phyloP scores from a whole-genome alignment of 2,113 vertebrate genomes.

The Bufo gargarizans region DNA sequence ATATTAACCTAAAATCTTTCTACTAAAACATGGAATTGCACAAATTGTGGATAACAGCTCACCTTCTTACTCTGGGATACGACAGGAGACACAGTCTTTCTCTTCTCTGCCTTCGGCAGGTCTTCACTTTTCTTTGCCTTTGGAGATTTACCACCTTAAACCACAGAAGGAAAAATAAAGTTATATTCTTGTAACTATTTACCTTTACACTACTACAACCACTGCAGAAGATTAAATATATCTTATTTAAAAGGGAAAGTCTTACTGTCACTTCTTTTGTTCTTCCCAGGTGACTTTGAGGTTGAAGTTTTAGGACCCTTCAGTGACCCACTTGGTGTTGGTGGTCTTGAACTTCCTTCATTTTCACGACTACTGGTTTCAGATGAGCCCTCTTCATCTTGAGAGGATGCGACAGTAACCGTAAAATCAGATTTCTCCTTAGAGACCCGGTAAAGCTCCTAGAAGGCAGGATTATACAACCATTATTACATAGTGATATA shows the following conservation, averaged over 20 bases:
- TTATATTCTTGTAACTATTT: not conserved
- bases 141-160: constrained; percentile 45
- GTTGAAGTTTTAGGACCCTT: constrained; percentile 61
- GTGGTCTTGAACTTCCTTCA: constrained; percentile 74
- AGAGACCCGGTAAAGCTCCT: constrained; percentile 93
- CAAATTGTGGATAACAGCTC: not conserved
- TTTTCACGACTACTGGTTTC: constrained; percentile 81
- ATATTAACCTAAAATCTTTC: no score
- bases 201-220: not conserved
- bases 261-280: constrained; percentile 60
- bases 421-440: constrained; percentile 88
- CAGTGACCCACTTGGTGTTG: constrained; percentile 63
- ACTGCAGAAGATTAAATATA: not conserved
- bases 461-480: not conserved
- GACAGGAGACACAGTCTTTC: constrained; percentile 64
- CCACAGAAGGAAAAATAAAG: not conserved
- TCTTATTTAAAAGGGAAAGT: not conserved
- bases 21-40: not conserved
- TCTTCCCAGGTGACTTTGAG: constrained; percentile 67
- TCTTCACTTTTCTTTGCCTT: constrained; percentile 71
- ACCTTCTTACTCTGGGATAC: constrained; percentile 41
- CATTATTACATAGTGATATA: not conserved
- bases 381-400: constrained; percentile 82
- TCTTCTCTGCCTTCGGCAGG: constrained; percentile 70
- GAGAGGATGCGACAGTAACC: constrained; percentile 72